Conservation (phyloP, 2,113 vertebrate genomes). For the Coracopsis vasa region DNA sequence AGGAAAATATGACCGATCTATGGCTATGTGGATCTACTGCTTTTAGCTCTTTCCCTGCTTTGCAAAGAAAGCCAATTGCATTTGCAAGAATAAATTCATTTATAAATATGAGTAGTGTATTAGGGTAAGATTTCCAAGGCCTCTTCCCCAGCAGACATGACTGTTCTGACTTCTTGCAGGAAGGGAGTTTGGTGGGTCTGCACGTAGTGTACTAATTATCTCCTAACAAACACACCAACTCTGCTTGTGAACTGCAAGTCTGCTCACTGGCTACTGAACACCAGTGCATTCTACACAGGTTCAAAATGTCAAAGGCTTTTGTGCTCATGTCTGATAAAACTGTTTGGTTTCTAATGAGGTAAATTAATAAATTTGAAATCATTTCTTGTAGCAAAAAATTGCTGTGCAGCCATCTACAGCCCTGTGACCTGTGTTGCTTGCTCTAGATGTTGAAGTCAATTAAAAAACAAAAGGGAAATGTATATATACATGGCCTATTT, state of each 20-base stretch:
- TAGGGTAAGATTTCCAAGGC: background rate
- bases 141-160: background rate
- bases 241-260: background rate
- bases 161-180: background rate
- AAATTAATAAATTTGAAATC: background rate
- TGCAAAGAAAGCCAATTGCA: background rate
- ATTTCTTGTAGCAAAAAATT: background rate
- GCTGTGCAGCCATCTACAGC: background rate
- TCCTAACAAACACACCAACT: accelerated
- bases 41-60: background rate
- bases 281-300: accelerated
- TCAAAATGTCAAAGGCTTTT: background rate
- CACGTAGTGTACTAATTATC: accelerated
- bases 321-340: background rate
- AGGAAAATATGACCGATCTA: background rate
- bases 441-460: background rate
- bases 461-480: background rate
- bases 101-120: background rate
- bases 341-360: background rate
- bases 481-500: background rate
- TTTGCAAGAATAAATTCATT: background rate
- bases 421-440: background rate
- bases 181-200: background rate
- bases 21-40: background rate
- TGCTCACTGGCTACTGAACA: background rate